Percentiles rank a stretch among this genome's conserved stretches.
Evolutionary conservation across 2,113 vertebrate species (phyloP).

Genomic region (Perccottus glenii): DNA sequence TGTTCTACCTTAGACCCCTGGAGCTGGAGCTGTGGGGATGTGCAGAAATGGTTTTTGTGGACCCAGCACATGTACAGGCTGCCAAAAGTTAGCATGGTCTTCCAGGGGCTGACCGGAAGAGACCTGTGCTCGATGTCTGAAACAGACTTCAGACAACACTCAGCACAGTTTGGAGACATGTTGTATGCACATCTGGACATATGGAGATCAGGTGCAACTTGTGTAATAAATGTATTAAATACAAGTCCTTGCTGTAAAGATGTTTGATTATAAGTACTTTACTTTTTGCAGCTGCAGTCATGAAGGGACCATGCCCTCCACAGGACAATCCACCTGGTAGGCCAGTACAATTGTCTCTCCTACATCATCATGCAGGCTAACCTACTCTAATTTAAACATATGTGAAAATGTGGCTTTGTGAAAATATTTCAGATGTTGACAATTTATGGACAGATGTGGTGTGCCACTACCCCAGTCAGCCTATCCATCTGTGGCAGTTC

Average conservation of each 20-base stretch:
- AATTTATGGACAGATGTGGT: constrained; percentile 84
- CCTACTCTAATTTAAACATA: background rate
- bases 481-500: constrained; percentile 97
- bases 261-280: background rate
- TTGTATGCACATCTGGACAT: constrained; percentile 93
- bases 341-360: background rate
- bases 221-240: background rate
- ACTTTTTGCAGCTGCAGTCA: constrained; percentile 82
- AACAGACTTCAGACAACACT: constrained; percentile 89
- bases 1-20: constrained; percentile 77
- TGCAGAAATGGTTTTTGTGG: constrained; percentile 96
- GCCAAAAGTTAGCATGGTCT: constrained; percentile 84
- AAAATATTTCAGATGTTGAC: constrained; percentile 55
- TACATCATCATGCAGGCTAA: background rate
- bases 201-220: constrained; percentile 88
- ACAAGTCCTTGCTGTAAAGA: background rate
- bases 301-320: constrained; percentile 84
- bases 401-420: background rate
- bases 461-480: constrained; percentile 86
- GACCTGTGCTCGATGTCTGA: constrained; percentile 90
- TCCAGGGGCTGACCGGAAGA: constrained; percentile 87
- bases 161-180: constrained; percentile 83
- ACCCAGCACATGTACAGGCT: constrained; percentile 92
- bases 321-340: constrained; percentile 81
- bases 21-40: constrained; percentile 87